A percentile compares a stretch with the other conserved stretches of the same genome.
phyloP scores from a whole-genome alignment of 2,797 vertebrate genomes.

The Hipposideros larvatus region DNA sequence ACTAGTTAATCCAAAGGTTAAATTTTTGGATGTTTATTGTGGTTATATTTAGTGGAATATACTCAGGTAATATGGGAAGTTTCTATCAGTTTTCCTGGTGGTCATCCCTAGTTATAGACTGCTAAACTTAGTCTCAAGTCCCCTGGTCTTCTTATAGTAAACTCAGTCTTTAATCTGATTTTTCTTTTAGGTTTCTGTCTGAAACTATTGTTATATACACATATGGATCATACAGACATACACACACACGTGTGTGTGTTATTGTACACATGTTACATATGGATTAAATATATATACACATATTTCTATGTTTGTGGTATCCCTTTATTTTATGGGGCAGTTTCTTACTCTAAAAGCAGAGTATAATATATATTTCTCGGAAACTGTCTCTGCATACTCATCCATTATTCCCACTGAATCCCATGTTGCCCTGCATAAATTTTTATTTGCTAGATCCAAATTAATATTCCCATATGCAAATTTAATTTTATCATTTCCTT shows the following conservation, averaged over 20 bases:
- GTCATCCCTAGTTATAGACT: not conserved
- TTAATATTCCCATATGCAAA: not conserved
- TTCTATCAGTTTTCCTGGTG: not conserved
- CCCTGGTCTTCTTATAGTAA: not conserved
- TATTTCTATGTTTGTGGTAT: not conserved
- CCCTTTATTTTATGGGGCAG: not conserved
- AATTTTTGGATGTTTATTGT: not conserved
- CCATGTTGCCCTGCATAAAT: not conserved
- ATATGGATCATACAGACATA: not conserved
- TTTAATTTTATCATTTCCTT: not conserved
- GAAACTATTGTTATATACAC: not conserved
- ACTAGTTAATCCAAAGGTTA: not conserved
- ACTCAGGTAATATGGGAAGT: not conserved
- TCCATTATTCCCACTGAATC: not conserved
- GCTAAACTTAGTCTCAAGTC: not conserved
- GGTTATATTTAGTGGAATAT: not conserved
- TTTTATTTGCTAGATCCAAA: not conserved
- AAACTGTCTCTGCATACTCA: not conserved
- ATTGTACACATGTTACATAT: too few relatives aligned
- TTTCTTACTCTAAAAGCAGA: not conserved
- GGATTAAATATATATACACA: not conserved
- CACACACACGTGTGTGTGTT: too few relatives aligned
- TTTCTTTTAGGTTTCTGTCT: not conserved
- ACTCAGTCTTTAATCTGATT: not conserved
- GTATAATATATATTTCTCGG: not conserved